Percentiles rank a stretch among this genome's conserved stretches.
phyloP scores from a whole-genome alignment of 2,113 vertebrate genomes.

The Scortum barcoo region DNA sequence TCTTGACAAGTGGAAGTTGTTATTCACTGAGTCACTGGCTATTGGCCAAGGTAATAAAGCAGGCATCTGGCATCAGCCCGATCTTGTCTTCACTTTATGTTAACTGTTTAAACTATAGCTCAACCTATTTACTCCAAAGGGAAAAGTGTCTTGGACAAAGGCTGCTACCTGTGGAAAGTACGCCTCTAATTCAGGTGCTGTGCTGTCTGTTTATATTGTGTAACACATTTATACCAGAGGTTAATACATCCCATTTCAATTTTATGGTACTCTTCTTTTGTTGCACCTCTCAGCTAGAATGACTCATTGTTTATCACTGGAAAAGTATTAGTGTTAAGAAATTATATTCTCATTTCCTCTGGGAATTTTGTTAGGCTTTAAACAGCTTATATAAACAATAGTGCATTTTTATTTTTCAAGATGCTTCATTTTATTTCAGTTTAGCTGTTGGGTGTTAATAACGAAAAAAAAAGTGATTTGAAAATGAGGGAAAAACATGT shows the following conservation, averaged over 20 bases:
- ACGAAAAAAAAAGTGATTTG: constrained; percentile 1
- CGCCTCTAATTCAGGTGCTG: background rate
- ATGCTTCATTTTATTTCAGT: constrained; percentile 14
- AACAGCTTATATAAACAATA: constrained; percentile 40
- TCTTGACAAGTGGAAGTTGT: constrained; percentile 46
- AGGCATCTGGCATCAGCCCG: constrained; percentile 62
- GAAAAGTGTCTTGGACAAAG: background rate
- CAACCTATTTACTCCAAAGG: constrained; percentile 46
- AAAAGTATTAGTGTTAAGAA: constrained; percentile 33
- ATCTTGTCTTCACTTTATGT: constrained; percentile 62
- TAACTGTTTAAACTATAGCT: constrained; percentile 59
- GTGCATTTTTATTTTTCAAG: background rate
- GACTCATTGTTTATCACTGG: constrained; percentile 38
- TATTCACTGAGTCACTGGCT: constrained; percentile 63
- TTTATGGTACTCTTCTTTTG: background rate
- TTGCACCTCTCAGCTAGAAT: constrained; percentile 10
- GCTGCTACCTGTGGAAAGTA: constrained; percentile 7
- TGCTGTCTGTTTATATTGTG: constrained; percentile 1
- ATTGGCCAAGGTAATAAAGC: constrained; percentile 65
- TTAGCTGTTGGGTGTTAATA: constrained; percentile 17
- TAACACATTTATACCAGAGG: constrained; percentile 1
- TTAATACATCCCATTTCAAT: constrained; percentile 22
- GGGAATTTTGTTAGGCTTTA: constrained; percentile 25
- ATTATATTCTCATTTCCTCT: constrained; percentile 36
- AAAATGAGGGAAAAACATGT: background rate